Evolutionary conservation across 2,113 vertebrate genomes (phyloP).

Genomic region (Heterocephalus glaber): DNA sequence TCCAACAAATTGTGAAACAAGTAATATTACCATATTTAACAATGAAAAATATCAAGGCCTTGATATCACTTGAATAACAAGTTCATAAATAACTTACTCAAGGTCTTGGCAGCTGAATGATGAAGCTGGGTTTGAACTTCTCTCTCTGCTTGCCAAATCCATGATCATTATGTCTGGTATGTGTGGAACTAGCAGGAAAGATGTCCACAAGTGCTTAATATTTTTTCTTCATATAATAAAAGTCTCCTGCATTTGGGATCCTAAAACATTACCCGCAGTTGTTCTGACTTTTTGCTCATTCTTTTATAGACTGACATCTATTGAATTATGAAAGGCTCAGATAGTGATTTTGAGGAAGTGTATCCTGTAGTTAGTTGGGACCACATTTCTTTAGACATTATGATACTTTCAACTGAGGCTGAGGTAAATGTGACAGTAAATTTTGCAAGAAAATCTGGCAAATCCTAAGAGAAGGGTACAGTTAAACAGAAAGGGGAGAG

Average conservation of each 20-base stretch:
- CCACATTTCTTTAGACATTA: background rate
- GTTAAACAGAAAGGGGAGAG: background rate
- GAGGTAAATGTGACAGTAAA: slow-evolving; percentile 33
- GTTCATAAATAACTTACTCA: background rate
- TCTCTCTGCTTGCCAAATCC: background rate
- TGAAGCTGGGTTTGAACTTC: background rate
- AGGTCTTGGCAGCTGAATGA: background rate
- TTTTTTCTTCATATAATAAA: background rate
- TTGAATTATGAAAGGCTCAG: background rate
- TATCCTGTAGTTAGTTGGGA: background rate
- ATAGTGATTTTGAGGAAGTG: background rate
- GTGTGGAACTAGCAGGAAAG: background rate
- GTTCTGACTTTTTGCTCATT: background rate
- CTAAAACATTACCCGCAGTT: background rate
- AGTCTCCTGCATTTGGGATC: background rate
- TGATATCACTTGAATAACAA: background rate
- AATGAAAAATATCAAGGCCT: background rate
- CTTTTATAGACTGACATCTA: background rate
- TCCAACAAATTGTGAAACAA: background rate
- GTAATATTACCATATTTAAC: background rate
- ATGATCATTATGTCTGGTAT: background rate
- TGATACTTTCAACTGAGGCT: background rate
- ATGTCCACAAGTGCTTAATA: background rate
- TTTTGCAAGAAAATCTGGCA: background rate
- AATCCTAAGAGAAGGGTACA: background rate